Evolutionary conservation across 2,797 vertebrate genomes (phyloP).

Genomic region (Lacerta agilis): DNA sequence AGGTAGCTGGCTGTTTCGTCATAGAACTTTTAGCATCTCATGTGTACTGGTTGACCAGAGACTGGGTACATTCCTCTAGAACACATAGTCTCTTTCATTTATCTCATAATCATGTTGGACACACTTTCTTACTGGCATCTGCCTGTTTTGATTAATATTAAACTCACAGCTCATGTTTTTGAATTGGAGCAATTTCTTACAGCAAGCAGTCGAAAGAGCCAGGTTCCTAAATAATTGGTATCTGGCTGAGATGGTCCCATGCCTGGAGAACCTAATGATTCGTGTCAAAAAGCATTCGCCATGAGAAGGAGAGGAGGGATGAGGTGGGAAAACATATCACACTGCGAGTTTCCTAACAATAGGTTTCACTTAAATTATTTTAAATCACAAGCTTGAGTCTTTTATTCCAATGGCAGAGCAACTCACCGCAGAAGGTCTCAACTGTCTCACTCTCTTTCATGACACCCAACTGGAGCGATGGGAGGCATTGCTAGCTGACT

Average conservation of each 20-base stretch:
- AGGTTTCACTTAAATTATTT: constrained; percentile 51
- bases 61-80: constrained; percentile 9
- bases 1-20: background rate
- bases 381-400: constrained; percentile 43
- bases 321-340: constrained; percentile 49
- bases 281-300: constrained; percentile 71
- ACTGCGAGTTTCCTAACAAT: constrained; percentile 56
- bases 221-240: constrained; percentile 75
- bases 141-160: constrained; percentile 75
- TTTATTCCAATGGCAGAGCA: constrained; percentile 40
- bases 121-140: constrained; percentile 59
- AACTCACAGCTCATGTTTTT: constrained; percentile 74
- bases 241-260: constrained; percentile 61
- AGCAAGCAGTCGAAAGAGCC: constrained; percentile 67
- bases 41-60: constrained; percentile 4
- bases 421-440: background rate
- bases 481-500: background rate
- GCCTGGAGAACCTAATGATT: constrained; percentile 71
- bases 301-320: constrained; percentile 47
- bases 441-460: background rate
- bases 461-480: background rate
- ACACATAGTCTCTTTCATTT: constrained; percentile 60
- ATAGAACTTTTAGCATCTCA: background rate
- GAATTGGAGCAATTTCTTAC: constrained; percentile 76
- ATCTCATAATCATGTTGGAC: constrained; percentile 60